These are phyloP conservation scores for Spicauda simplicius DNA, from an alignment of 2,888 invertebrate species.

Conservation along the genomic window DNA sequence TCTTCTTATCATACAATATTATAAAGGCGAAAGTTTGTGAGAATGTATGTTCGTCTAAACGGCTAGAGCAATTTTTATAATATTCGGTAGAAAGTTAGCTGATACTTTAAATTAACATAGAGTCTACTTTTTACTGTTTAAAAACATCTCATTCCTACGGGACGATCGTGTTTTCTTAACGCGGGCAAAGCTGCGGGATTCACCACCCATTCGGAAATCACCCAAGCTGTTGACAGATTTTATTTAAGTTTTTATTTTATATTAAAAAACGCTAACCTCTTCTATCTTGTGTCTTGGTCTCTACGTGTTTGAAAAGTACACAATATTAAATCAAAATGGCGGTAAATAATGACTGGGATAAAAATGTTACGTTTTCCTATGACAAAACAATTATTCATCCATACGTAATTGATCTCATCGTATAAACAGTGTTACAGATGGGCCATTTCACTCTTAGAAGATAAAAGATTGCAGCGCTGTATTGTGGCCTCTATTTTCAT, in stretches of 20 bases:
- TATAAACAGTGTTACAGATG: slow-evolving; percentile 15
- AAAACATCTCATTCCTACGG: too few species aligned
- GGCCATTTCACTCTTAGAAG: background rate
- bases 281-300: background rate
- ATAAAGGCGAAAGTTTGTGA: too few species aligned
- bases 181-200: too few species aligned
- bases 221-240: too few species aligned
- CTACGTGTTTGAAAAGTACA: background rate
- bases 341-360: background rate
- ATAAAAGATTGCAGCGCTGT: background rate
- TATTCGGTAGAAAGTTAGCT: too few species aligned
- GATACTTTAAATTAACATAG: too few species aligned
- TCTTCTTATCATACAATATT: too few species aligned
- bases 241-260: background rate
- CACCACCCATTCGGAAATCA: too few species aligned
- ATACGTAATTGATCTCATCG: slow-evolving; percentile 4
- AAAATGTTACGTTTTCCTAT: background rate
- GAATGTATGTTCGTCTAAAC: too few species aligned
- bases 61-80: too few species aligned
- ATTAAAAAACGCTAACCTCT: background rate
- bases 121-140: too few species aligned
- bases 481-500: slow-evolving; percentile 6
- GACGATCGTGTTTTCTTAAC: too few species aligned
- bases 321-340: background rate
- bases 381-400: background rate